Base-by-base conservation (phyloP, 2,888 invertebrate genomes). In the Agonopterix heracliana region DNA sequence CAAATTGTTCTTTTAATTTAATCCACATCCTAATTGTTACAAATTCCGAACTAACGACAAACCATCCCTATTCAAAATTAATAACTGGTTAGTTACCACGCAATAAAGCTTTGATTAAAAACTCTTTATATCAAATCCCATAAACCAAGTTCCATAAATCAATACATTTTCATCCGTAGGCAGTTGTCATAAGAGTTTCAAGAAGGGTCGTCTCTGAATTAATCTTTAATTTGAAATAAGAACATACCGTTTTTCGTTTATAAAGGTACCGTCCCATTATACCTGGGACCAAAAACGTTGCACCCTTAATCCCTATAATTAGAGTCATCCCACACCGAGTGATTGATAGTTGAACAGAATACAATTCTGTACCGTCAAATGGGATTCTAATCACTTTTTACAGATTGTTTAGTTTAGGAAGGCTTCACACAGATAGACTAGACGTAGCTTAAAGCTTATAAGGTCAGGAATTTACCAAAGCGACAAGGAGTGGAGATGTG, bases 251-350 rank as follows among this genome's bases (percentile, higher is more conserved):
- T 61, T 64, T 64, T 56, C 59, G 66, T 66, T 67, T 73, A 72
- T 72, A 76, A 72, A 71, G 61, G 44, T 26, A 60, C 63, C 67
- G 69, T 60, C 66, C 78, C 74, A 82, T 84, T 83, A 53, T 48
- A 80, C 75, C 77, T 82, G 79, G 66, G 64, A 63, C 68, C 69
- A 59, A 38, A 36, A 62, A 69, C 59, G 64, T 60, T 61, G 68
- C 71, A 67, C 71, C 74, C 72, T 68, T 84, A 81, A 85, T 85
- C 84, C 84, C 84, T 80, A 81, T 86, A 88, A 88, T 88, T 88
- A 87, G 68, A 73, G 74, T 65, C 80, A 71, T 83, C 81, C 82
- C 81, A 77, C 70, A 74, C 65, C 59, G 76, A 53, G 78, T 88
- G 87, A 87, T 86, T 86, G 84, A 88, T 86, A 78, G 83, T 73